Conservation (phyloP, 1,140 invertebrate species). For the Trichomalopsis sarcophagae region DNA sequence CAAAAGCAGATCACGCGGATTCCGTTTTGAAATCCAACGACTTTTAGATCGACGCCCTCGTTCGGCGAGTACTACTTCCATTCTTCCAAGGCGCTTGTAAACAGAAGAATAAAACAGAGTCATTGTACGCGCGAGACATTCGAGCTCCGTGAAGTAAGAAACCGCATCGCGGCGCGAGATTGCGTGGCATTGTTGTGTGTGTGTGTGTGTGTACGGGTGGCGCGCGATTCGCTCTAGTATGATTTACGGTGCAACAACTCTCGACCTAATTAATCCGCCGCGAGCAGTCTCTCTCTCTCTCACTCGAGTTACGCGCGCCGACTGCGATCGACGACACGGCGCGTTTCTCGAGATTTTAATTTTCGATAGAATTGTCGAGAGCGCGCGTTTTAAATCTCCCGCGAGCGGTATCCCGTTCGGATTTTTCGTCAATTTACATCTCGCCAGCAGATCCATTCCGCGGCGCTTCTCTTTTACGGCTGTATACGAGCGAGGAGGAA, state of each 20-base stretch:
- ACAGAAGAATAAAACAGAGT: neutral
- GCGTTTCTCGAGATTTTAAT: neutral
- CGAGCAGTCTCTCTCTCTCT: neutral
- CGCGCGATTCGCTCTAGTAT: no score
- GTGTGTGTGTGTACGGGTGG: neutral
- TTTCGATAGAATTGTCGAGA: no score
- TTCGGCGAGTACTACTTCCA: neutral
- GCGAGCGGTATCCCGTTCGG: no score
- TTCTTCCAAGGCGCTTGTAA: neutral
- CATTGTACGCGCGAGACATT: neutral
- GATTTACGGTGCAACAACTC: no score
- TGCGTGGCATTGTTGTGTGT: neutral
- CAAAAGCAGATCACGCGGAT: neutral
- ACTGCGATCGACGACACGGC: neutral
- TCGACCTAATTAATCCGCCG: neutral
- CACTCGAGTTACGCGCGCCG: neutral
- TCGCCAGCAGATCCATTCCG: no score
- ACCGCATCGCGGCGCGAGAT: neutral
- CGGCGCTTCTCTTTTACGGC: no score
- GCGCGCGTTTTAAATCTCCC: no score
- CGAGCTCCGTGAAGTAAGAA: neutral
- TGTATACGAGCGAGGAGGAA: no score
- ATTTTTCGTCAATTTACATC: no score
- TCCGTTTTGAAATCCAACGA: neutral
- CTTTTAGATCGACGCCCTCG: neutral